Percentiles rank a stretch among this genome's conserved stretches.
phyloP scores from a whole-genome alignment of 2,113 vertebrate species.

The Hydrochoerus hydrochaeris region DNA sequence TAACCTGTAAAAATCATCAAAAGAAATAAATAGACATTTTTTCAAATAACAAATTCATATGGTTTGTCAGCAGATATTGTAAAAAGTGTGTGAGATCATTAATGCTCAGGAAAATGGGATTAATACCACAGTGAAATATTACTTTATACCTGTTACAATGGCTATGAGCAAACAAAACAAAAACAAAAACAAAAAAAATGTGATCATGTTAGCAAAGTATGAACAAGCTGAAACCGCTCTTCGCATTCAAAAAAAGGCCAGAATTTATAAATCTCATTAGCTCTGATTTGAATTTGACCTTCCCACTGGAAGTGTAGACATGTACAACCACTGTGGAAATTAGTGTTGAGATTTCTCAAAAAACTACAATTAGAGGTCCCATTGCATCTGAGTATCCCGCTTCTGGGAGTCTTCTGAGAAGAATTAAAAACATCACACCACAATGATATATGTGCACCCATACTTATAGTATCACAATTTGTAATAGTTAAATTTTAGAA shows the following conservation, averaged over 20 bases:
- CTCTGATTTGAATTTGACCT: neutral
- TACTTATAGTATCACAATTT: too few relatives aligned
- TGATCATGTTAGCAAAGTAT: neutral
- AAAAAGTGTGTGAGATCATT: neutral
- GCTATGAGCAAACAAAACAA: neutral
- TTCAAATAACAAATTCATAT: neutral
- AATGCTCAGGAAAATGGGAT: neutral
- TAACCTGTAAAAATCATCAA: neutral
- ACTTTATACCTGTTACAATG: neutral
- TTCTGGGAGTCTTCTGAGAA: too few relatives aligned
- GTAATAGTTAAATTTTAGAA: too few relatives aligned
- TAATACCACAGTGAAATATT: neutral
- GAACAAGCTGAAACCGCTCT: neutral
- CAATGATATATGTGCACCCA: too few relatives aligned
- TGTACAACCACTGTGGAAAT: too few relatives aligned
- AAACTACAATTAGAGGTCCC: too few relatives aligned
- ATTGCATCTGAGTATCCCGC: too few relatives aligned
- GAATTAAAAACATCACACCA: too few relatives aligned
- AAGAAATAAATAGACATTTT: neutral
- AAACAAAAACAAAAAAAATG: neutral
- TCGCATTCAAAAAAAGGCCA: neutral
- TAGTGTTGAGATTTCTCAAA: too few relatives aligned
- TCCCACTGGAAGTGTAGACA: neutral
- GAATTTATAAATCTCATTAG: neutral
- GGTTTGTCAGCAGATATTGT: neutral